Percentiles rank a stretch among this genome's conserved stretches.
These are phyloP conservation scores for Rhineura floridana DNA, from an alignment of 2,113 vertebrate genomes.

Conservation along the genomic window DNA sequence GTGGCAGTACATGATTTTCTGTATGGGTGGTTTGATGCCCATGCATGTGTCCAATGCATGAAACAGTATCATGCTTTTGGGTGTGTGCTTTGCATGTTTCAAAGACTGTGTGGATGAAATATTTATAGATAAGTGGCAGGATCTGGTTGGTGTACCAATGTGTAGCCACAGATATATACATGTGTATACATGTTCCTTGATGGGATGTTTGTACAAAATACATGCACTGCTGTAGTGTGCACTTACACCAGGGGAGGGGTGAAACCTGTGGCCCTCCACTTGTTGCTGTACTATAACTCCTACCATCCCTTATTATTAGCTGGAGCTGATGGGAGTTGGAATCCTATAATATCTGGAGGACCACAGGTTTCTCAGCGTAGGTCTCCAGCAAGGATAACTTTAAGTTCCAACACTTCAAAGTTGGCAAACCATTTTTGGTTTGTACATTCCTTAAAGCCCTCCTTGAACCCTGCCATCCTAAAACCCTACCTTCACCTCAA, in stretches of 20 bases:
- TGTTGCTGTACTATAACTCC: too few species aligned
- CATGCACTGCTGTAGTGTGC: neutral
- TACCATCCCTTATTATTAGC: too few species aligned
- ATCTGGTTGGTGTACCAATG: neutral
- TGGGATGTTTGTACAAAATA: neutral
- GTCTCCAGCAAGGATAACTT: neutral
- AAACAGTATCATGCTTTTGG: neutral
- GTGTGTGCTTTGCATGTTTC: neutral
- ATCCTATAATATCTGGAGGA: neutral
- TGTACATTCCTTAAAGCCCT: neutral
- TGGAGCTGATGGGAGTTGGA: too few species aligned
- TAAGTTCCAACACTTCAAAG: neutral
- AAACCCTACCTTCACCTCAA: too few species aligned
- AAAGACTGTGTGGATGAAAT: neutral
- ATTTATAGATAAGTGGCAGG: neutral
- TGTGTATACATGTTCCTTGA: neutral
- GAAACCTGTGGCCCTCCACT: too few species aligned
- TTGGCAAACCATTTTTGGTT: neutral
- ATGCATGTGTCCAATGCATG: neutral
- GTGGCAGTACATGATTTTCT: neutral
- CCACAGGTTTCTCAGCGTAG: neutral
- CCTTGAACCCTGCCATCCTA: neutral
- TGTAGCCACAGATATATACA: neutral
- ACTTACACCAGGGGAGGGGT: too few species aligned
- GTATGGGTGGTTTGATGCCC: too few species aligned